Percentiles rank a stretch among this genome's conserved stretches.
These are phyloP conservation scores for Zonitis immaculata DNA, from an alignment of 2,888 invertebrate genomes.

Conservation along the genomic window DNA sequence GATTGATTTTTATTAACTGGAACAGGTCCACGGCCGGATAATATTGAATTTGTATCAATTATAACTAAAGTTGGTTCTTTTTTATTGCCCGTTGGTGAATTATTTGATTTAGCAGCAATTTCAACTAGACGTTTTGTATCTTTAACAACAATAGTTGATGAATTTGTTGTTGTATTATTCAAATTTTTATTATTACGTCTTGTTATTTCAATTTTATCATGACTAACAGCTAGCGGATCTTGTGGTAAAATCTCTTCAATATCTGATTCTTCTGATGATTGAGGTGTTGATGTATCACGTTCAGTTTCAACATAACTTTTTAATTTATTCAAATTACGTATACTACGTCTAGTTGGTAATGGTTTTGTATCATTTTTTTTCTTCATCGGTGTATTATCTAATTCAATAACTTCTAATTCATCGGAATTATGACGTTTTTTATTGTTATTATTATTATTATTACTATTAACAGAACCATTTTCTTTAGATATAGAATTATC, in stretches of 20 bases:
- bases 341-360: slow-evolving; percentile 53
- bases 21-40: slow-evolving; percentile 59
- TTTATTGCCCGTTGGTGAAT: slow-evolving; percentile 50
- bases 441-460: too few relatives aligned
- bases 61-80: slow-evolving; percentile 74
- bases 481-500: slow-evolving; percentile 31
- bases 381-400: slow-evolving; percentile 47
- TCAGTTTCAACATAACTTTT: slow-evolving; percentile 47
- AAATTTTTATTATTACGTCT: slow-evolving; percentile 14
- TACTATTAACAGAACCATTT: slow-evolving; percentile 32
- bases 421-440: slow-evolving; percentile 6
- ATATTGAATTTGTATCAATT: slow-evolving; percentile 71
- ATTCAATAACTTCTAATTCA: slow-evolving; percentile 35
- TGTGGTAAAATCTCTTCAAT: slow-evolving; percentile 60
- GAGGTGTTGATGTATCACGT: slow-evolving; percentile 46
- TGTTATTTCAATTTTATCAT: slow-evolving; percentile 27
- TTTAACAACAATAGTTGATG: slow-evolving; percentile 56
- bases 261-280: slow-evolving; percentile 53
- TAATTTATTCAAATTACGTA: slow-evolving; percentile 57
- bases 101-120: slow-evolving; percentile 59
- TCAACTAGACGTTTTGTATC: slow-evolving; percentile 68
- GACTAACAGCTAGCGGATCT: slow-evolving; percentile 53
- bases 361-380: slow-evolving; percentile 32
- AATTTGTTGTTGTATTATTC: slow-evolving; percentile 7
- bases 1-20: slow-evolving; percentile 47